Base-by-base conservation (phyloP, 2,113 vertebrate genomes). In the Hemicordylus capensis region DNA sequence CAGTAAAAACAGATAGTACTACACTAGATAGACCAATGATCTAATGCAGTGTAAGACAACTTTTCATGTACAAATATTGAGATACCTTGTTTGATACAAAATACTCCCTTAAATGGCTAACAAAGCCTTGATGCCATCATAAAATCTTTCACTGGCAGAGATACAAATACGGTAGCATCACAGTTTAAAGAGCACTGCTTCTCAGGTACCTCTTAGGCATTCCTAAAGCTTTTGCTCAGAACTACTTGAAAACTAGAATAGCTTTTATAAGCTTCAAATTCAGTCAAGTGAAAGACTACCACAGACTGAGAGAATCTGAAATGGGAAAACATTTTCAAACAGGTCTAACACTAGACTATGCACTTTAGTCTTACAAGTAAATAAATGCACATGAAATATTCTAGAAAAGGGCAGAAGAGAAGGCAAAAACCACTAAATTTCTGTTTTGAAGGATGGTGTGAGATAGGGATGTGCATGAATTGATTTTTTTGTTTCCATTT, bases 221-320 rank as follows among this genome's bases (percentile, higher is more conserved):
- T 48, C 44, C 14, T 51, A 51, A 75, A 37, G 20, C 42, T 22
- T 64, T 51, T 84, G 82, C 48, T 85, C 39, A 83, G 10, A 79
- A 48, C 76, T 8, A 59, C 11, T 78, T 85, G 0, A 83, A 63
- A 82, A 59, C 9, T 28, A 84, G 83, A 85, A 34, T 0, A 85
- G 26, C 4, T 77, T 34, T 34, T 64, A 51, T 74, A 84, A 61
- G 15, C 14, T 88, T 87, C 61, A 80, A 80, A 87, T 73, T 79
- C 74, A 56, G 17, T 17, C 26, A 51, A 37, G 72, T 24, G 6
- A 59, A 6, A 66, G 80, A n/a, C 22, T 70, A 51, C 81, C 42
- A n/a, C 0, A 1, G 39, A 1, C 6, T 1, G 77, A 83, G 19
- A 87, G 26, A 80, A 90, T 72, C 24, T 6, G 4, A 17, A 80